Percentiles rank a stretch among this genome's conserved stretches.
Evolutionary conservation across 2,888 invertebrate species (phyloP).

Genomic region (Chromoteleia sp.): DNA sequence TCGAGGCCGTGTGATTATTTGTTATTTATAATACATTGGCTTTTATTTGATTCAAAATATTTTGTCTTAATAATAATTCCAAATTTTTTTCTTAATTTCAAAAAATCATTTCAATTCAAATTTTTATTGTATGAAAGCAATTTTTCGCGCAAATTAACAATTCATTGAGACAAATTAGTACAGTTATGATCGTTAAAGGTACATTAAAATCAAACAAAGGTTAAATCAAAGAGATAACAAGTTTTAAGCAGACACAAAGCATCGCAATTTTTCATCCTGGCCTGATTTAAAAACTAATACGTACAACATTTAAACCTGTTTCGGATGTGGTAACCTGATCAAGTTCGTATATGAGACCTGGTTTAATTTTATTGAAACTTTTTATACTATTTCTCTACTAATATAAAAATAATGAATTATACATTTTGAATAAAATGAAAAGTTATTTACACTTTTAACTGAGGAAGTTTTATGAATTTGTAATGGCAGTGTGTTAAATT

Average conservation of each 20-base stretch:
- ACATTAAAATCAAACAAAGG: not conserved
- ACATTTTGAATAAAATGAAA: too few relatives aligned
- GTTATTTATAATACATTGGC: not conserved
- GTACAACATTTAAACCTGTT: constrained; percentile 7
- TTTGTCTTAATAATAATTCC: too few relatives aligned
- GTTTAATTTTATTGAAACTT: not conserved
- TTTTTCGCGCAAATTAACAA: too few relatives aligned
- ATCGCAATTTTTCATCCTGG: constrained; percentile 7
- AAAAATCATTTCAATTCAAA: too few relatives aligned
- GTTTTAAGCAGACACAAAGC: constrained; percentile 8
- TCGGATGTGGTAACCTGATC: not conserved
- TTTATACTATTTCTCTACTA: not conserved
- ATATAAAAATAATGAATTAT: too few relatives aligned
- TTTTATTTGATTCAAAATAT: not conserved
- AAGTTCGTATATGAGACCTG: not conserved
- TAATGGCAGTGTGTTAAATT: too few relatives aligned
- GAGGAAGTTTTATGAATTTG: too few relatives aligned
- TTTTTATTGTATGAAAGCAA: too few relatives aligned
- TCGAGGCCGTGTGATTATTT: not conserved
- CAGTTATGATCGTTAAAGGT: not conserved
- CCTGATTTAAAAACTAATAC: constrained; percentile 14
- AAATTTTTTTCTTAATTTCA: too few relatives aligned
- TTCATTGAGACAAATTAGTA: too few relatives aligned
- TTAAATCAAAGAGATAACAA: constrained; percentile 2
- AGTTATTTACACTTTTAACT: too few relatives aligned